Base-by-base conservation (phyloP, 2,113 vertebrate genomes). In the Thinocorus orbignyianus region DNA sequence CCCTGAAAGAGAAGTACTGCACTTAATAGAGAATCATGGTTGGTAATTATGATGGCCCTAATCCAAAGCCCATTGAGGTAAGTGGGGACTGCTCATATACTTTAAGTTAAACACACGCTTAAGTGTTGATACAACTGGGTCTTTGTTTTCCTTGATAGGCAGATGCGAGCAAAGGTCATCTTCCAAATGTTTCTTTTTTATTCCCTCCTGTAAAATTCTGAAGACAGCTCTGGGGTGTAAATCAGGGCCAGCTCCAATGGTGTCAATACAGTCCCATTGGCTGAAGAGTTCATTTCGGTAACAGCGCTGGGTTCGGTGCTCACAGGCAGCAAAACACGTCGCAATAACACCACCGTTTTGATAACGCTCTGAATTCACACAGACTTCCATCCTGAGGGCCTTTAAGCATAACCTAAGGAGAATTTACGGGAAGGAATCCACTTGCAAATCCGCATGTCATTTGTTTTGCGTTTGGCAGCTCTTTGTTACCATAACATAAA, bases 381-480 rank as follows among this genome's bases (percentile, higher is more conserved):
- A 54, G 91, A 35, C 37, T 95, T 89, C 86, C 86, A 84, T 92
- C 93, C 88, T 28, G 62, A 89, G 70, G 70, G 62, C 92, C 92
- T 73, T 87, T 89, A 79, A 82, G 62, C 66, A 69, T 46, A 92
- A 87, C 86, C 92, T 62, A 55, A 80, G 73, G 86, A 92, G 91
- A 96, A 97, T 96, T 96, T 97, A 96, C 95, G 84, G 92, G 96
- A 96, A 97, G 77, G 93, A 96, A 97, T 90, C 76, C 86, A 23
- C 96, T 97, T 87, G 86, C 96, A 95, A 91, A 94, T 91, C 93
- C 91, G 91, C 73, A 13, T 97, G 91, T 96, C 97, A 97, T 97
- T 98, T 97, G 97, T 96, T 98, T 98, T 98, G 95, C 97, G 88
- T 98, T 95, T 96, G 41, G 86, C 95, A 95, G 96, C 94, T 97